A percentile compares a stretch with the other conserved stretches of the same genome.
Evolutionary conservation across 1,140 invertebrate genomes (phyloP).

Genomic region (Heterodera carotae): DNA sequence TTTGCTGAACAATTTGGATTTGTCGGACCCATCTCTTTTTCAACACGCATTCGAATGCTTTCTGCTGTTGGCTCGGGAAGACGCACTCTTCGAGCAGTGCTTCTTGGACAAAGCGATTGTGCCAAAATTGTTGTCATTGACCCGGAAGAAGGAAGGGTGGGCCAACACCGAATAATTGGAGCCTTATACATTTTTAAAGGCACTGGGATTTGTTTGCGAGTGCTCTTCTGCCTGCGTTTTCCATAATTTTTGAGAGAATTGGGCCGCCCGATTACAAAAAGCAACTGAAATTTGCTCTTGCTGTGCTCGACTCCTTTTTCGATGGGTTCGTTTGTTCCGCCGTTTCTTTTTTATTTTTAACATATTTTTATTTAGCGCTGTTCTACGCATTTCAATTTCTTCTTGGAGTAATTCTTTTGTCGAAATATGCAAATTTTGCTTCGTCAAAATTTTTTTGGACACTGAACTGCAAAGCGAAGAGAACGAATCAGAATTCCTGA

Average conservation of each 20-base stretch:
- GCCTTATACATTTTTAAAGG: constrained; percentile 16
- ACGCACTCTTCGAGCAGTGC: constrained; percentile 30
- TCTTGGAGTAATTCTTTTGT: constrained; percentile 14
- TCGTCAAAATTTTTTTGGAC: neutral
- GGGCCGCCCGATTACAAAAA: neutral
- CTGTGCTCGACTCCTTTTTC: constrained; percentile 34
- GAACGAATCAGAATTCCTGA: neutral
- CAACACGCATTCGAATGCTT: constrained; percentile 42
- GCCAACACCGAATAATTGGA: neutral
- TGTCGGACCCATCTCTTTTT: constrained; percentile 20
- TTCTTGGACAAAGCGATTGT: constrained; percentile 42
- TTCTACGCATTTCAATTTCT: constrained; percentile 9
- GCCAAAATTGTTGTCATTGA: constrained; percentile 36
- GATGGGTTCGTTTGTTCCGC: constrained; percentile 17
- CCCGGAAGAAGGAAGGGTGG: constrained; percentile 41
- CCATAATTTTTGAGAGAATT: constrained; percentile 26
- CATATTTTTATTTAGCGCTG: constrained; percentile 3
- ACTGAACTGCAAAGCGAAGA: neutral
- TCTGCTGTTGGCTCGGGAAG: constrained; percentile 33
- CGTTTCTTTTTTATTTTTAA: neutral
- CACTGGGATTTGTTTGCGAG: constrained; percentile 36
- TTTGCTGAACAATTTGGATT: constrained; percentile 34
- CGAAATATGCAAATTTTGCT: constrained; percentile 21
- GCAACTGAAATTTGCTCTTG: neutral
- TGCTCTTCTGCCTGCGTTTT: constrained; percentile 31